Percentiles rank a stretch among this genome's conserved stretches.
phyloP scores from a whole-genome alignment of 1,140 invertebrate species.

The Copidosoma floridanum region DNA sequence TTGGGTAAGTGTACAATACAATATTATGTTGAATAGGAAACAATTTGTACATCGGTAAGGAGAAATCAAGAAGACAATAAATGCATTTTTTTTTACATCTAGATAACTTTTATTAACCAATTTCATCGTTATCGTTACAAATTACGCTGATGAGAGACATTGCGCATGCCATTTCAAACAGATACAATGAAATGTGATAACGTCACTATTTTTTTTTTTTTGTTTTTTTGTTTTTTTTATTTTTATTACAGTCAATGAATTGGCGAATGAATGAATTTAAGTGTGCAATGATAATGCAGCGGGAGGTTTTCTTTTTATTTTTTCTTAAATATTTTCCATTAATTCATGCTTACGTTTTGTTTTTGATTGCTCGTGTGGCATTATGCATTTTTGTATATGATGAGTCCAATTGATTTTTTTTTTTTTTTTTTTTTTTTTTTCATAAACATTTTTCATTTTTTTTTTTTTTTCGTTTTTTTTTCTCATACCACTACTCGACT shows the following conservation, averaged over 20 bases:
- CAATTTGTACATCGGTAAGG: no score
- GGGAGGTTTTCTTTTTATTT: conserved; percentile 7
- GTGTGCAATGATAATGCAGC: conserved; percentile 29
- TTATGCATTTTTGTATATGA: neutral
- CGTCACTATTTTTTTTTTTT: no score
- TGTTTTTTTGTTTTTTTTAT: no score
- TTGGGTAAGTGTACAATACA: no score
- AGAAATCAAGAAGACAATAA: neutral
- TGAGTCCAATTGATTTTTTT: no score
- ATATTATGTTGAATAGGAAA: no score
- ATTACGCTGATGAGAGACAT: conserved; percentile 50
- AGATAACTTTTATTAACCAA: conserved; percentile 60
- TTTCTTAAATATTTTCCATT: conserved; percentile 2
- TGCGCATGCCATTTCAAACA: conserved; percentile 48
- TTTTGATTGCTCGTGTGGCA: neutral
- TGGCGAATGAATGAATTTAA: conserved; percentile 51
- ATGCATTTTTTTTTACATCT: conserved; percentile 45
- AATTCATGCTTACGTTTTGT: neutral
- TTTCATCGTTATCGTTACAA: conserved; percentile 57
- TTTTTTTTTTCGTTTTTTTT: conserved; percentile 14
- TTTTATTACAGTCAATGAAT: conserved; percentile 50
- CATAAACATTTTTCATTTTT: conserved; percentile 1
- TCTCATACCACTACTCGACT: conserved; percentile 51
- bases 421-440: neutral
- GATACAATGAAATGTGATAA: conserved; percentile 55